Base-by-base conservation (phyloP, 2,797 vertebrate species). In the Carapus acus region DNA sequence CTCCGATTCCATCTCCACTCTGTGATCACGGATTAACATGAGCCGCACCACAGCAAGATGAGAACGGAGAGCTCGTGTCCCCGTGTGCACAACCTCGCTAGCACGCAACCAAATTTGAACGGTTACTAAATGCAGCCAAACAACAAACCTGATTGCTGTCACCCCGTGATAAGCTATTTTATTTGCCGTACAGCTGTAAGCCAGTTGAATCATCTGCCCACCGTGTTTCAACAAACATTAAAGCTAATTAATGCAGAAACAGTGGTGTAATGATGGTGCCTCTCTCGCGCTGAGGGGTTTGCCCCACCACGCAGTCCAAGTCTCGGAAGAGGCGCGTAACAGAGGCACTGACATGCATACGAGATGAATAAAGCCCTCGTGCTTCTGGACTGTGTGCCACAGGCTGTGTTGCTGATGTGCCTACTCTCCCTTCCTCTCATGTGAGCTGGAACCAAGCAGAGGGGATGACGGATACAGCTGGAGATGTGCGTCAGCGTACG, bases 401-500 rank as follows among this genome's bases (percentile, higher is more conserved):
- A 61, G 81, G 83, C 82, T 49, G 64, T 77, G 72, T 81, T 71
- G 69, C 83, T 75, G 74, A 76, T 82, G 77, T 52, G 75, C 67
- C 63, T 50, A 53, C 62, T 77, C 65, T 60, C 52, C 53, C 73
- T 27, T 14, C 38, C 29, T 13, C 75, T 77, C 71, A 73, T 78
- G 71, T 73, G 73, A 77, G 69, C 58, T 18, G 46, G 65, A 79
- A 73, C 77, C 76, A 77, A 77, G 66, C 67, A 63, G 56, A 56
- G 63, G 71, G 74, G 64, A 77, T 76, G 78, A 83, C 80, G 82
- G 78, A 82, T 76, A 65, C 12, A 54, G 70, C 69, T 79, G 57
- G 48, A 65, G 6, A n/a, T n/a, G n/a, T n/a, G n/a, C n/a, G n/a
- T n/a, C n/a, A n/a, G 47, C 78, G 69, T 60, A 78, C 71, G 71